Conservation (phyloP, 2,888 invertebrate species). For the Mystacides longicornis region DNA sequence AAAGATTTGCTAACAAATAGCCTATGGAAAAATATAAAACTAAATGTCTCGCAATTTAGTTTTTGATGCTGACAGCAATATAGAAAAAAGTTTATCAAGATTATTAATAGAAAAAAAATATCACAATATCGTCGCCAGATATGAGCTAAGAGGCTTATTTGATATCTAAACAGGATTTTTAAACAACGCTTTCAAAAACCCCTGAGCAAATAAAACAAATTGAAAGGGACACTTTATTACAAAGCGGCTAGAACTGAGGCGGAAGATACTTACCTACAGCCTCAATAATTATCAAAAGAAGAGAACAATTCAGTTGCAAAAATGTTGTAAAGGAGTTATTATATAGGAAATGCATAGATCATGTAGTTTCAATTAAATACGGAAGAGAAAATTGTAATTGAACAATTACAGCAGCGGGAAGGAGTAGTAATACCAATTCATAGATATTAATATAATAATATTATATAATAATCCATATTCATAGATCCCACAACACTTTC, state of each 20-base stretch:
- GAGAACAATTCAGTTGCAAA: slow-evolving; percentile 8
- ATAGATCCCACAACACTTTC: slow-evolving; percentile 20
- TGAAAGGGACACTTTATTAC: slow-evolving; percentile 10
- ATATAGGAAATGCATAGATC: not conserved
- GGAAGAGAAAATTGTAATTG: slow-evolving; percentile 18
- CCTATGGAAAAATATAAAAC: not conserved
- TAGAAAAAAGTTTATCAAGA: too few relatives aligned
- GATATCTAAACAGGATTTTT: slow-evolving; percentile 9
- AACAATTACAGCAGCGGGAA: slow-evolving; percentile 14
- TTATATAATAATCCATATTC: too few relatives aligned
- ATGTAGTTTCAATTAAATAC: slow-evolving; percentile 17
- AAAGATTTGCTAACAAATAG: not conserved
- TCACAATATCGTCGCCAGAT: slow-evolving; percentile 28
- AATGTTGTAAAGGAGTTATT: slow-evolving; percentile 12
- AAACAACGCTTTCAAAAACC: slow-evolving; percentile 4
- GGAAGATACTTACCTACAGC: slow-evolving; percentile 17
- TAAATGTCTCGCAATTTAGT: slow-evolving; percentile 19
- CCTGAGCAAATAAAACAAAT: slow-evolving; percentile 1
- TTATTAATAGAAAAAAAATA: too few relatives aligned
- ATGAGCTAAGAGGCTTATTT: slow-evolving; percentile 9
- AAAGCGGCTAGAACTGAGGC: slow-evolving; percentile 15
- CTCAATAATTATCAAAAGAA: slow-evolving; percentile 15
- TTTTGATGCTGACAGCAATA: slow-evolving; percentile 29
- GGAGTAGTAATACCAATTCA: slow-evolving; percentile 13
- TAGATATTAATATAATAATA: too few relatives aligned